phyloP scores from a whole-genome alignment of 2,113 vertebrate genomes.

The Tylochromis polylepis region DNA sequence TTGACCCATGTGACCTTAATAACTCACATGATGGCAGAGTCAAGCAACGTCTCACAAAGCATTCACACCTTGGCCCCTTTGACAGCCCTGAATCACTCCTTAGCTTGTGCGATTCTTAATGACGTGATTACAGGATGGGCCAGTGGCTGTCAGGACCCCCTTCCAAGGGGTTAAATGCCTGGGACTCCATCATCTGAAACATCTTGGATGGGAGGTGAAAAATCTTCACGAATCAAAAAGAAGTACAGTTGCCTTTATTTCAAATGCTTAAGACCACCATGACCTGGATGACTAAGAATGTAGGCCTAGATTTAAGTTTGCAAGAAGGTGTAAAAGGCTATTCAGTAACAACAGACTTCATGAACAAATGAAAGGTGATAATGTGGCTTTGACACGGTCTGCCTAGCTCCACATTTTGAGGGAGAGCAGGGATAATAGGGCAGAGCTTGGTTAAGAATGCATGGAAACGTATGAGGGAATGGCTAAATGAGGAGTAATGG shows the following conservation, averaged over 20 bases:
- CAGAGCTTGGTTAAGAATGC: background rate
- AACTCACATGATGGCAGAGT: background rate
- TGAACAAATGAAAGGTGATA: slow-evolving; percentile 4
- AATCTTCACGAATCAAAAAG: background rate
- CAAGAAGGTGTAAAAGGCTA: background rate
- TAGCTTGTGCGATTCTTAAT: background rate
- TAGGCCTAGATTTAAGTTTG: background rate
- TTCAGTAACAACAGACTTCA: background rate
- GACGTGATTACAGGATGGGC: background rate
- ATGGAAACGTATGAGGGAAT: background rate
- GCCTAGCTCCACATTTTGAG: background rate
- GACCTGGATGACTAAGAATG: background rate
- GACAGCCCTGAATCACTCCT: background rate
- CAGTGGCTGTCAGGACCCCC: background rate
- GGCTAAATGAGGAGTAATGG: slow-evolving; percentile 8
- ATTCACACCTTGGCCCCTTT: background rate
- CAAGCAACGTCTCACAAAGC: background rate
- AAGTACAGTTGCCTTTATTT: background rate
- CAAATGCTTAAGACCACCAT: background rate
- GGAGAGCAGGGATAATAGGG: background rate
- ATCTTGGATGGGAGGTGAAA: background rate
- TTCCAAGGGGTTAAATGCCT: background rate
- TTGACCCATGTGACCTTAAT: background rate
- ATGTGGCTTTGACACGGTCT: background rate
- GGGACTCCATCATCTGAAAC: background rate